These are phyloP conservation scores for Lepidurus apus DNA, from an alignment of 1,140 invertebrate genomes.

Conservation along the genomic window DNA sequence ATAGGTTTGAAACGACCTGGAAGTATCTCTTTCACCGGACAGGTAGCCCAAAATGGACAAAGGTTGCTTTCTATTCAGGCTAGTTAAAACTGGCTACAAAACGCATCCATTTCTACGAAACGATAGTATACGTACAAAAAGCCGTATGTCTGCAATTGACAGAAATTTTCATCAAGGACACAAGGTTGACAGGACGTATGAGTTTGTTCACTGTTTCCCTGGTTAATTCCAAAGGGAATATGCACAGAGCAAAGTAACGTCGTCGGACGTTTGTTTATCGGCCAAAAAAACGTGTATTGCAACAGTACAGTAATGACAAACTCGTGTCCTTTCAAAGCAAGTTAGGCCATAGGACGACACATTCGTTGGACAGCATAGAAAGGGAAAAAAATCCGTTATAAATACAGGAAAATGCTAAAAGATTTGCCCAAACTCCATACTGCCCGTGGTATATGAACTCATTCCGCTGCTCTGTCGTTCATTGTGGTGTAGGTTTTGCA, in stretches of 20 bases:
- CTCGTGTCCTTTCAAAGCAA: background rate
- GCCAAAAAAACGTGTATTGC: background rate
- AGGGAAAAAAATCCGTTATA: background rate
- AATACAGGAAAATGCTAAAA: constrained; percentile 8
- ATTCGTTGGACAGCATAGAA: constrained; percentile 8
- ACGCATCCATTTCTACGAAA: background rate
- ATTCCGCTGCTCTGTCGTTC: background rate
- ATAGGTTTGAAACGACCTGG: background rate
- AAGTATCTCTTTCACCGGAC: background rate
- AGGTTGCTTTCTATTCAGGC: background rate
- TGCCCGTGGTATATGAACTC: background rate
- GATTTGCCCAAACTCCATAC: background rate
- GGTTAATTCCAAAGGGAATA: background rate
- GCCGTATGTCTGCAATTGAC: no score
- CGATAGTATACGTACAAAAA: background rate
- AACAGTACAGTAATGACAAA: background rate
- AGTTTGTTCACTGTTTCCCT: background rate
- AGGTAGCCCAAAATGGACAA: background rate
- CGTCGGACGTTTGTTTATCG: background rate
- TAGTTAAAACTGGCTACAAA: background rate
- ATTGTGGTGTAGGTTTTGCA: background rate
- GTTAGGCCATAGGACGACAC: background rate
- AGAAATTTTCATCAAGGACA: no score
- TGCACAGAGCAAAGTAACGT: background rate
- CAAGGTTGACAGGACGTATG: background rate